phyloP scores from a whole-genome alignment of 2,797 vertebrate genomes.

The Leptodactylus fallax region DNA sequence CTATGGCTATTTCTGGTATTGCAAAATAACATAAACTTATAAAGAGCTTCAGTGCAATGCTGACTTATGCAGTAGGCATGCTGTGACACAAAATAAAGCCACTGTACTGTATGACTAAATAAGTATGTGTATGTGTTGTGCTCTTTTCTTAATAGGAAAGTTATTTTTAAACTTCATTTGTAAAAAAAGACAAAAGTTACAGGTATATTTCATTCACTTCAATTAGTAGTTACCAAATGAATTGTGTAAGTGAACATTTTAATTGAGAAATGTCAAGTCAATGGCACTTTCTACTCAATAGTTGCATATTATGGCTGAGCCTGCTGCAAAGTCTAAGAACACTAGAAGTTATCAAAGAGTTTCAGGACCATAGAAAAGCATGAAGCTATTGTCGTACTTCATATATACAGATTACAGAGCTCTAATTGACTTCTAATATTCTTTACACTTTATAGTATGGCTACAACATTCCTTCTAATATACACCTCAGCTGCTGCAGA shows the following conservation, averaged over 20 bases:
- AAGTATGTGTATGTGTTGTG: neutral
- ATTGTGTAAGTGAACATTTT: neutral
- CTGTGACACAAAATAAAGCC: neutral
- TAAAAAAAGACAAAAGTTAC: neutral
- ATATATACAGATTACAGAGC: too few relatives aligned
- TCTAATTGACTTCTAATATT: neutral
- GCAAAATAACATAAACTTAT: neutral
- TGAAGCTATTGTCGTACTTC: neutral
- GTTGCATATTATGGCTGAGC: neutral
- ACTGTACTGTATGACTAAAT: neutral
- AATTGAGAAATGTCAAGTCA: neutral
- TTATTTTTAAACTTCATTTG: constrained; percentile 5
- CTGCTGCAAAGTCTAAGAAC: neutral
- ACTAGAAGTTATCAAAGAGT: neutral
- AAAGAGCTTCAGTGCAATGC: neutral
- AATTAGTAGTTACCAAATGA: neutral
- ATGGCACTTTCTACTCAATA: neutral
- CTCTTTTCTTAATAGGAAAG: neutral
- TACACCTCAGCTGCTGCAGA: neutral
- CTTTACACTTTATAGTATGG: neutral
- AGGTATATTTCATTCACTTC: neutral
- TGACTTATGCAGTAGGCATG: neutral
- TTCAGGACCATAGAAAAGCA: neutral
- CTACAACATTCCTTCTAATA: neutral
- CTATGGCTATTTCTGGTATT: constrained; percentile 12